Conservation (phyloP, 2,888 invertebrate species). For the Tubulanus polymorphus region DNA sequence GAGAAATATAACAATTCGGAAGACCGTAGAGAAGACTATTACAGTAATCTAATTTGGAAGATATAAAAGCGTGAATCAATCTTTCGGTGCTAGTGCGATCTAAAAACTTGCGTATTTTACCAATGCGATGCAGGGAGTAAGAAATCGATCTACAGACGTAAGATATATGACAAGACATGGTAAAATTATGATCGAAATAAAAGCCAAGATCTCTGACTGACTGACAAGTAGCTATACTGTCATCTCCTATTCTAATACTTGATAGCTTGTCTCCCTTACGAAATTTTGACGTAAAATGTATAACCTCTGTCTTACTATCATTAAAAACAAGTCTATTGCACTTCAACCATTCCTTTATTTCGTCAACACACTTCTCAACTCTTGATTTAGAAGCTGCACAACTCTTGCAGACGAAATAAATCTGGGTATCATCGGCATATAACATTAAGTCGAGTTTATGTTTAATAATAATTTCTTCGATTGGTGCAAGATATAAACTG, state of each 20-base stretch:
- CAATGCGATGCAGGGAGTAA: not conserved
- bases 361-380: too few species aligned
- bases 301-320: too few species aligned
- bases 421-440: constrained; percentile 7
- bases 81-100: not conserved
- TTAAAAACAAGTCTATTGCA: too few species aligned
- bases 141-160: not conserved
- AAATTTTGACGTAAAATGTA: too few species aligned
- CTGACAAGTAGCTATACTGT: not conserved
- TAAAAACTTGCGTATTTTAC: not conserved
- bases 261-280: too few species aligned
- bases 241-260: not conserved
- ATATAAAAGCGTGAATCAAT: constrained; percentile 1
- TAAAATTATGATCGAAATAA: not conserved
- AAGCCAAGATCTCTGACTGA: not conserved
- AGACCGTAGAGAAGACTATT: constrained; percentile 5
- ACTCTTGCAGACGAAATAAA: constrained; percentile 14
- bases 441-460: constrained; percentile 18
- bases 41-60: constrained; percentile 2
- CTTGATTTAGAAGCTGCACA: not conserved
- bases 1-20: not conserved
- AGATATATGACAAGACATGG: not conserved
- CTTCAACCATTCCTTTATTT: too few species aligned
- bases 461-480: constrained; percentile 16
- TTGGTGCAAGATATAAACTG: constrained; percentile 10